Percentiles rank a stretch among this genome's conserved stretches.
Conservation (phyloP, 2,113 vertebrate genomes). For the pig (Sus scrofa) region T2T-Sscrofa CM000812.6:27159501-27160000, state of each 20-base stretch:
- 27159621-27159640: background rate
- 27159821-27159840: background rate
- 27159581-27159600: background rate
- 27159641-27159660: background rate
- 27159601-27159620: background rate
- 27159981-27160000: background rate
- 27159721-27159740: too few relatives aligned
- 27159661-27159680: rapidly evolving
- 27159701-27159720: background rate
- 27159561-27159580: background rate
- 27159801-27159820: background rate
- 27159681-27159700: background rate
- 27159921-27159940: background rate
- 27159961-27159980: background rate
- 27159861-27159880: background rate
- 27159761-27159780: background rate
- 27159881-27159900: background rate
- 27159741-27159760: background rate
- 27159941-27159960: background rate
- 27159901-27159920: background rate
- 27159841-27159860: background rate
- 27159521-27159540: background rate
- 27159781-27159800: background rate
- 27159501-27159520: background rate
- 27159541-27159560: background rate